Evolutionary conservation across 2,113 vertebrate genomes (phyloP), one percentile per base, ranked within the genome.

Genomic region (Ciconia stormi): DNA sequence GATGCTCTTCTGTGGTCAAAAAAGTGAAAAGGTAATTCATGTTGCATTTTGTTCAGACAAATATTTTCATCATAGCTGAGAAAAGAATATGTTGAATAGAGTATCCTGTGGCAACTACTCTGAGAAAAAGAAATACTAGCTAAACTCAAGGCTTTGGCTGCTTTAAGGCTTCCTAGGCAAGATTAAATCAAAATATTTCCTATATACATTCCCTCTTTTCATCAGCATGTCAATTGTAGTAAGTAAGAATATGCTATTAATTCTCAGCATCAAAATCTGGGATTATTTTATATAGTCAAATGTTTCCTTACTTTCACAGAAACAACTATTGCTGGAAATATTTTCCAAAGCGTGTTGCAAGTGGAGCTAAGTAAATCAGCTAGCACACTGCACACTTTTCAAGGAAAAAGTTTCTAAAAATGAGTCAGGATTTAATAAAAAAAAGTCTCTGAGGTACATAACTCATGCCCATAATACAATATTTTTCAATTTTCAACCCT

Each of bases 401-500:
- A 46, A 77, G 66, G 40, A 52, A 56, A 94, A 95, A 34, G 30
- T 85, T 95, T 93, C 82, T 91, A 83, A 97, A 97, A 97, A 62
- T 72, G 34, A 94, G 74, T 77, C 85, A 93, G 59, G 76, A 58
- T 94, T 97, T 95, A 96, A 97, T 83, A 91, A 95, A 81, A 81
- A 95, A 66, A 55, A 14, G 91, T 95, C 95, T 95, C 52, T 12
- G n/a, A 92, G 95, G 87, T 30, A 71, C 27, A 2, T 83, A 95
- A 96, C 95, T 95, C 84, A 80, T 95, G 69, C 89, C 84, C 89
- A 90, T 81, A 86, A 82, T 87, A 89, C 94, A 84, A 78, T 93
- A 84, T 89, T 96, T 96, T 97, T 83, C 94, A 93, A 67, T 92
- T 58, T 96, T 93, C 92, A 85, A 87, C 56, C 79, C 82, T 77